Conservation (phyloP, 92 coral and sea anemone genomes). For the Virgularia gustaviana region DNA sequence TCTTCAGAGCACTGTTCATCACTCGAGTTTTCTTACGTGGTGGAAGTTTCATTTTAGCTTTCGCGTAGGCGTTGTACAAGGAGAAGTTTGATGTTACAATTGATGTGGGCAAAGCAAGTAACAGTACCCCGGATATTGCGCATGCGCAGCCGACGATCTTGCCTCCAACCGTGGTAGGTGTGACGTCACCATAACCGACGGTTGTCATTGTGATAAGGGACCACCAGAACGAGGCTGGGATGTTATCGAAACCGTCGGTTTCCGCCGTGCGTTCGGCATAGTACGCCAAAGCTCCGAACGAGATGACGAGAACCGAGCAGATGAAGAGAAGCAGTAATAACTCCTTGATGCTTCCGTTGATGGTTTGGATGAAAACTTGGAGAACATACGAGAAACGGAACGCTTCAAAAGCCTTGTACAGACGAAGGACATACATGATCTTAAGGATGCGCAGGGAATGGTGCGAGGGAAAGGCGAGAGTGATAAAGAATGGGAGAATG, state of each 20-base stretch:
- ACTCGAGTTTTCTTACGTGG: constrained; percentile 75
- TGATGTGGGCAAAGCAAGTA: constrained; percentile 72
- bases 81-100: constrained; percentile 77
- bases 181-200: constrained; percentile 87
- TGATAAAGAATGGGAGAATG: constrained; percentile 64
- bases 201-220: constrained; percentile 99
- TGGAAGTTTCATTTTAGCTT: constrained; percentile 73
- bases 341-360: constrained; percentile 85
- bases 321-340: constrained; percentile 73
- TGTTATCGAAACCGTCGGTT: constrained; percentile 68
- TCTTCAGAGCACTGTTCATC: constrained; percentile 83
- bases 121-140: constrained; percentile 70
- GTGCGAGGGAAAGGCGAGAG: constrained; percentile 49
- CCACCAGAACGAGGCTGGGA: constrained; percentile 98
- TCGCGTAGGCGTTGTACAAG: constrained; percentile 69
- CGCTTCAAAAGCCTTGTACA: constrained; percentile 76
- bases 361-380: constrained; percentile 89
- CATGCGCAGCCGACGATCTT: constrained; percentile 68
- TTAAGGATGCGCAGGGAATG: constrained; percentile 76
- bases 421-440: constrained; percentile 75
- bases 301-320: constrained; percentile 82
- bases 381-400: constrained; percentile 79
- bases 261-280: constrained; percentile 73
- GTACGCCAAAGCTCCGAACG: constrained; percentile 83
- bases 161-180: constrained; percentile 71